Evolutionary conservation across 2,797 vertebrate species (phyloP), one percentile per base, ranked within the genome.

Genomic region (Lerista edwardsae): DNA sequence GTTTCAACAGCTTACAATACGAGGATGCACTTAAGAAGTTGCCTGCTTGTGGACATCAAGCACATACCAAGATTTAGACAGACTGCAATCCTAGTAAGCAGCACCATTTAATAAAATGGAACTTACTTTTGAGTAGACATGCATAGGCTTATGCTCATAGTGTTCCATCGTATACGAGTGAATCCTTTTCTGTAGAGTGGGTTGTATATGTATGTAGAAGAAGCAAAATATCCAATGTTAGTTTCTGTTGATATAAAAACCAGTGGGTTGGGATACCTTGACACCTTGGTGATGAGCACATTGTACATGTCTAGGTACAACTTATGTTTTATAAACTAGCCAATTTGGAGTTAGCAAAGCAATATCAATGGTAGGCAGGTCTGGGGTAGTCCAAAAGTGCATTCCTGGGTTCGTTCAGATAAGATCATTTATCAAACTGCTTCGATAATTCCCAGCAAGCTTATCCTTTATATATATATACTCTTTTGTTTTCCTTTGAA

Each of bases 401-500:
- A 57, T 72, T 67, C 44, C 39, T 57, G 15, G 27, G n/a, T 39
- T 73, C 25, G 29, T 55, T 44, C 29, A 83, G 74, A 65, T 73
- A 31, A 79, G 59, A 55, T 73, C 23, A 44, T 36, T 59, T 59
- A 69, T 79, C 68, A 72, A 44, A 79, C 7, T 84, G 71, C 39
- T 62, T 72, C 36, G 90, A 15, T 25, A 61, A 76, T 82, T 73
- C 31, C 1, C 68, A n/a, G 62, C 11, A 78, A 75, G 2, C 51
- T 4, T 4, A 47, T 76, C 47, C 88, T 69, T 71, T 62, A 34
- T 84, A 41, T 62, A 34, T 84, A 41, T 19, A 34, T 79, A 39
- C n/a, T 69, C 88, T 75, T 82, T 79, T 59, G 11, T 27, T 80
- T 85, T 90, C 86, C 41, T 80, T 84, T 76, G 23, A 27, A 86